Base-by-base conservation (phyloP, 2,113 vertebrate genomes). In the Oncorhynchus mykiss region DNA sequence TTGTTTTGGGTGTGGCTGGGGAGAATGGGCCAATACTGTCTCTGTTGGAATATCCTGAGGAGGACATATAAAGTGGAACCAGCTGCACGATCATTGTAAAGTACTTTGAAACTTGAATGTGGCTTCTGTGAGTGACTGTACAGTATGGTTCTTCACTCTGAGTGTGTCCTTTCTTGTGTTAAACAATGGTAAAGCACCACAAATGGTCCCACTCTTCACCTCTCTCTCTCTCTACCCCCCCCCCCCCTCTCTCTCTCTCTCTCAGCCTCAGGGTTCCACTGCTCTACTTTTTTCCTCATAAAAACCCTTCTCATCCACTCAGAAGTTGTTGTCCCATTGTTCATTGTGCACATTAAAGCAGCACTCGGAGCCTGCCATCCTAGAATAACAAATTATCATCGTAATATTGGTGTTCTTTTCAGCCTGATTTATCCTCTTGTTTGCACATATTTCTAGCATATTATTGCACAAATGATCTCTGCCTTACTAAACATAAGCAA, bases 271-370 rank as follows among this genome's bases (percentile, higher is more conserved):
- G 18, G 59, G 7, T 27, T 67, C 24, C 25, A 14, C 24, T 54
- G 65, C 65, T 27, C 25, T 2, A 64, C 60, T 18, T 31, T 24
- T 62, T 39, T 22, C 13, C 59, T 45, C 59, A 65, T 48, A 45
- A 48, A 39, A 73, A 11, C 5, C 7, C 2, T 22, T 62, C 49
- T 67, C 45, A 24, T 66, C 31, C 72, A 48, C 22, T 74, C 45
- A 65, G 34, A 74, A 66, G 72, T 48, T 22, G 27, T 25, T 31
- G 65, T 14, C 12, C 73, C 13, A 34, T 57, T 54, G 73, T 68
- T 67, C 66, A 54, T 75, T 68, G 65, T 75, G 18, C 34, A 45
- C 5, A n/a, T 69, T 45, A 29, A 49, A 4, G 73, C 48, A 66
- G 45, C 48, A 74, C 39, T 39, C 31, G 34, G 18, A 39, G 29